Evolutionary conservation across 2,113 vertebrate genomes (phyloP), one percentile per base, ranked within the genome.

Genomic region (Ophiodon elongatus): DNA sequence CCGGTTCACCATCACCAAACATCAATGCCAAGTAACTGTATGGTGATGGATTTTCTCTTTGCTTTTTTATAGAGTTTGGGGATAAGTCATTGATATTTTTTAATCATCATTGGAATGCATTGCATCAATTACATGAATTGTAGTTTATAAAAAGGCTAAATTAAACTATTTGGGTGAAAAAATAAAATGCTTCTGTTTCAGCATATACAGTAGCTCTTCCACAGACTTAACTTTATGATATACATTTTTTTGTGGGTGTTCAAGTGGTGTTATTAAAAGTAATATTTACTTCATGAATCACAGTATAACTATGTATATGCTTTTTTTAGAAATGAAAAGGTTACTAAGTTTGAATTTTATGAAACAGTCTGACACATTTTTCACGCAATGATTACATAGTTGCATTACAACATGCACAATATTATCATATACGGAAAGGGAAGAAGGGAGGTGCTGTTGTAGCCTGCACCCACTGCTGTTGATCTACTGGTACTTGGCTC

Each of bases 11-110:
- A 39, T 52, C 31, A 23, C 23, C 8, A 27, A 43, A n/a, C 62
- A 76, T 52, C 14, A 35, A 15, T 75, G 41, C 45, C 27, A 19
- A 41, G 17, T 27, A 41, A 56, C 54, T 80, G 10, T 50, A 7
- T 37, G 33, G n/a, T 56, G 45, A 35, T 50, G 27, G 57, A 52
- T 37, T 79, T 83, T 27, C 13, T 37, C 7, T 47, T 69, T 69
- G 19, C 19, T n/a, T n/a, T 50, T 69, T 68, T 21, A 31, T 50
- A 70, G 6, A 19, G 17, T 31, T 56, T 54, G 0, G 0, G n/a
- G 9, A 29, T 37, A 15, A 8, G 25, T 3, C 6, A 4, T 4
- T 65, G 23, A 27, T 57, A 14, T 57, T 27, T 2, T 57, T 57
- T 59, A 17, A 59, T 31, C 27, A 59, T 15, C 4, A 29, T 29